phyloP scores from a whole-genome alignment of 2,113 vertebrate genomes.

The Tupaia tana region DNA sequence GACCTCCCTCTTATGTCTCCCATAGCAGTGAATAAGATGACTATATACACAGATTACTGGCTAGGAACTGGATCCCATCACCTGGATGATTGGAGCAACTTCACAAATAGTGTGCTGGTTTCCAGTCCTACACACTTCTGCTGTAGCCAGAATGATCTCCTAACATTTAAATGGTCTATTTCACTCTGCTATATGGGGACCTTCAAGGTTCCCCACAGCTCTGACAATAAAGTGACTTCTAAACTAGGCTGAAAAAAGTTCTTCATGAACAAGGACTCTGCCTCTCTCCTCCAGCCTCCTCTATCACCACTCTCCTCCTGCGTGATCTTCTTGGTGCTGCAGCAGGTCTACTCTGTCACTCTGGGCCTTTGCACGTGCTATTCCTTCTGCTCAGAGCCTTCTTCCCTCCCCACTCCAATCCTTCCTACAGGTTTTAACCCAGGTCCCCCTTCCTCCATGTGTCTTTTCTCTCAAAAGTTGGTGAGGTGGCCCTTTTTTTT shows the following conservation, averaged over 20 bases:
- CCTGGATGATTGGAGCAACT: background rate
- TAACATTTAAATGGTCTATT: background rate
- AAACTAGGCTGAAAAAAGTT: background rate
- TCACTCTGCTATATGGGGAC: background rate
- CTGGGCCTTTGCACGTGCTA: background rate
- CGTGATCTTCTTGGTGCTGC: background rate
- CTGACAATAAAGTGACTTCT: background rate
- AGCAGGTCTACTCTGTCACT: background rate
- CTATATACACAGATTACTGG: background rate
- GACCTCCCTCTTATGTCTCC: background rate
- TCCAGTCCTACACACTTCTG: background rate
- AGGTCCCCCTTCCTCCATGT: background rate
- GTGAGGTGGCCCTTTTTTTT: background rate
- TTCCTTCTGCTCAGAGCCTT: background rate
- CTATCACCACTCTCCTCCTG: too few relatives aligned
- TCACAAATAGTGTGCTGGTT: background rate
- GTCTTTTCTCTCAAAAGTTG: background rate
- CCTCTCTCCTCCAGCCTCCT: background rate
- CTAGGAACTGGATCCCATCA: background rate
- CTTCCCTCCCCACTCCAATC: background rate
- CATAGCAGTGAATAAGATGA: background rate
- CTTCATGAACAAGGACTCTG: background rate
- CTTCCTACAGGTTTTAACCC: background rate
- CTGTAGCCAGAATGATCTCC: background rate
- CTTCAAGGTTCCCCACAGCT: background rate